Evolutionary conservation across 1,140 invertebrate species (phyloP), one percentile per base, ranked within the genome.

Genomic region (Ooceraea biroi): DNA sequence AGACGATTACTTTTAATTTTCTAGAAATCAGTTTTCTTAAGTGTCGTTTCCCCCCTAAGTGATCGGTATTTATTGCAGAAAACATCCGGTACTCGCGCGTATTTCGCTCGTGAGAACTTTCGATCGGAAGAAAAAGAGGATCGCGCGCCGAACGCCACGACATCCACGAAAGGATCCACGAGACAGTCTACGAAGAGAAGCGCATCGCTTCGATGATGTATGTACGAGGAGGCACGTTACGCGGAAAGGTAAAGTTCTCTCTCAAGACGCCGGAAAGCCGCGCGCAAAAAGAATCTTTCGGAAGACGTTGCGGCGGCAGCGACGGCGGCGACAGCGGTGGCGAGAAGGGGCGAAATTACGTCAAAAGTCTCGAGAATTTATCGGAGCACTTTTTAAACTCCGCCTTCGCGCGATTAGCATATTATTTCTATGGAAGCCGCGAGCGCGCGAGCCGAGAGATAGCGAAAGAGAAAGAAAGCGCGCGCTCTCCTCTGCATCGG

Each of bases 371-470:
- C 74, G 90, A 92, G 90, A 94, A 94, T 94, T 94, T 94, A 94
- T 94, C 92, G 92, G 90, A 89, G 88, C 93, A 94, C 93, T 94
- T 94, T 94, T 94, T 93, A 93, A 94, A 94, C 93, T 94, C 93
- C 91, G 91, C 93, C 93, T 93, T 93, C 88, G 87, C 83, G 57
- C 88, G 90, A 94, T 94, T 94, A 94, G 93, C 94, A 94, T 94
- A 94, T 94, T 94, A 94, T 94, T 94, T 94, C 92, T 93, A 93
- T 92, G 87, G 84, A 87, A 90, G 89, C 84, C 89, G 89, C 82
- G 87, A 84, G 87, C 85, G 73, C 77, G 48, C 58, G 84, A 66
- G 72, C 84, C 77, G 85, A 52, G 50, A 55, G 41, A 22, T 36
- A 77, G 63, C 86, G 88, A 82, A 80, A 82, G 85, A 84, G 61